Evolutionary conservation across 1,140 invertebrate species (phyloP).

Genomic region (Prorops nasuta): DNA sequence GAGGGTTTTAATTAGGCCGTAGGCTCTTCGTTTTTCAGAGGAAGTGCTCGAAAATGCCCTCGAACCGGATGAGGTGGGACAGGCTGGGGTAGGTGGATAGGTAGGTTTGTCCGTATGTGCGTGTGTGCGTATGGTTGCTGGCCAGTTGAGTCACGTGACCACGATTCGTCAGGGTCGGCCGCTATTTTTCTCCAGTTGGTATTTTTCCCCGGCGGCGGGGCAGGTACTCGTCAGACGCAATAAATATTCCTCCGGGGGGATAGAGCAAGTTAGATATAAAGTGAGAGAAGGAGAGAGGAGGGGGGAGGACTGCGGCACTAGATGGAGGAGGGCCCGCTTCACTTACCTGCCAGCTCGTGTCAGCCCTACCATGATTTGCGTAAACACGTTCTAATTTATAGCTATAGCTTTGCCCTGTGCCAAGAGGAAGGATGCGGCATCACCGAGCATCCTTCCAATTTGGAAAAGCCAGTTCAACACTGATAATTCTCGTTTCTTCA

Average conservation of each 20-base stretch:
- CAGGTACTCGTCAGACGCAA: slow-evolving; percentile 11
- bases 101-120: too few relatives aligned
- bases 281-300: background rate
- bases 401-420: background rate
- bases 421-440: background rate
- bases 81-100: too few relatives aligned
- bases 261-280: background rate
- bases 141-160: background rate
- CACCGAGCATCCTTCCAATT: too few relatives aligned
- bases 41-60: too few relatives aligned
- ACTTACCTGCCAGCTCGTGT: slow-evolving; percentile 10
- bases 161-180: slow-evolving; percentile 16
- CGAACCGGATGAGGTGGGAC: too few relatives aligned
- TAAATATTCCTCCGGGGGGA: slow-evolving; percentile 21
- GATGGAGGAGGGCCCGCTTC: too few relatives aligned
- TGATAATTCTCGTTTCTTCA: too few relatives aligned
- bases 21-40: too few relatives aligned
- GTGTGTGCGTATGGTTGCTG: too few relatives aligned
- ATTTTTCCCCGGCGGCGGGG: slow-evolving; percentile 7
- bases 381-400: slow-evolving; percentile 41
- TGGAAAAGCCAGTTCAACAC: too few relatives aligned
- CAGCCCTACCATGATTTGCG: slow-evolving; percentile 32
- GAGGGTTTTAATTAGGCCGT: too few relatives aligned
- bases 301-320: too few relatives aligned
- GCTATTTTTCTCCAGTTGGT: slow-evolving; percentile 25